Evolutionary conservation across 2,113 vertebrate genomes (phyloP).

Genomic region (Hoplias malabaricus): DNA sequence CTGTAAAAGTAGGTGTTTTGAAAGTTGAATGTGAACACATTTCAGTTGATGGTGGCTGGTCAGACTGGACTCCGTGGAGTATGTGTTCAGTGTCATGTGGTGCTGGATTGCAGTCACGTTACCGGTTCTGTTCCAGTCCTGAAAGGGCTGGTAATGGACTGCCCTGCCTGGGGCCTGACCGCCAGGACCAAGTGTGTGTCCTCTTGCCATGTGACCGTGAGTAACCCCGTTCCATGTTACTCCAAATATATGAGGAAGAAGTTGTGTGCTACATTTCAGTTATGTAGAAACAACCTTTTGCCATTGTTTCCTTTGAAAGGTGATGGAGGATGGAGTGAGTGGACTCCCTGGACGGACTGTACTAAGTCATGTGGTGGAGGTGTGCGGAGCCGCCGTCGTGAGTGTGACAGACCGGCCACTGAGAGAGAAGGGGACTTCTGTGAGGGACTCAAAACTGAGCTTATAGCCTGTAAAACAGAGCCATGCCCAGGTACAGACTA

Average conservation of each 20-base stretch:
- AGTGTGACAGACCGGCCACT: conserved; percentile 76
- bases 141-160: conserved; percentile 58
- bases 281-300: no score
- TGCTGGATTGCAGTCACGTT: conserved; percentile 74
- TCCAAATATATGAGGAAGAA: no score
- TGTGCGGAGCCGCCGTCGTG: conserved; percentile 71
- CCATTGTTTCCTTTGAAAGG: conserved; percentile 66
- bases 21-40: neutral
- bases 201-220: conserved; percentile 68
- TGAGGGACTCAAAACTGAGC: conserved; percentile 76
- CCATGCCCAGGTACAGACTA: conserved; percentile 77
- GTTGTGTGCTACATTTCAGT: no score
- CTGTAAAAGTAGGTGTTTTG: neutral
- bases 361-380: conserved; percentile 86
- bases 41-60: conserved; percentile 77
- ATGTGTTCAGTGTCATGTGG: conserved; percentile 80
- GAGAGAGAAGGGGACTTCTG: conserved; percentile 80
- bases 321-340: conserved; percentile 78
- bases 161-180: conserved; percentile 60
- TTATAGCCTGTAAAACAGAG: conserved; percentile 68
- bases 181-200: conserved; percentile 74
- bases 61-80: conserved; percentile 85
- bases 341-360: conserved; percentile 81
- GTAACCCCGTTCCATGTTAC: conserved; percentile 37
- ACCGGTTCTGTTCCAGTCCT: conserved; percentile 78